Base-by-base conservation (phyloP, 2,888 invertebrate genomes). In the Eledona agricola region DNA sequence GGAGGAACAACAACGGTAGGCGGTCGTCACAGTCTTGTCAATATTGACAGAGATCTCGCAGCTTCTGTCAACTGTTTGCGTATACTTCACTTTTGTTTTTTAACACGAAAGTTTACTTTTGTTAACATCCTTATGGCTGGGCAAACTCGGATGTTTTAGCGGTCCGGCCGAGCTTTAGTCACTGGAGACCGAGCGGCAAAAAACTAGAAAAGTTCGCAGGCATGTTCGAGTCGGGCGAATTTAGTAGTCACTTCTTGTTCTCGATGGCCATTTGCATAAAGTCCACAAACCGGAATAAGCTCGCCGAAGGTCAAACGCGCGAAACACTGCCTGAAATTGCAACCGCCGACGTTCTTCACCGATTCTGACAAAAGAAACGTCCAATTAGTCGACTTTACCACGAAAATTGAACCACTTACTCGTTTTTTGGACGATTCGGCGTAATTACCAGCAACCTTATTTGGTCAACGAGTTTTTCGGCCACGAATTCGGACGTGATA, bases 41-140 rank as follows among this genome's bases (percentile, higher is more conserved):
- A 69, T 69, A 66, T 69, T 69, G 63, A 64, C 66, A 64, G 58
- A 64, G n/a, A 64, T 63, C 64, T 66, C 60, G 55, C 55, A 50
- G 57, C 60, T 61, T 58, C 62, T 62, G 59, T 64, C 58, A 58
- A 63, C 55, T 65, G 58, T 67, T 59, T 65, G 51, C 65, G 29
- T 37, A 61, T 58, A 59, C 59, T 65, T 62, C 62, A 64, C 65
- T 63, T 59, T 59, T 60, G 60, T 63, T 64, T 63, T 62, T 62
- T 53, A 60, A 58, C 59, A 60, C 58, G 40, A 56, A 53, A 56
- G 53, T 55, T 55, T 55, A 26, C 47, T 34, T 53, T 51, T 40
- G 51, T 58, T 51, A 51, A 52, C 29, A 51, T 55, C 47, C 32
- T 47, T 23, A 52, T 46, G 12, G 20, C 10, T 32, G 35, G 35